A percentile compares a stretch with the other conserved stretches of the same genome.
phyloP scores from a whole-genome alignment of 1,140 invertebrate genomes.

The Oncopodura yosiiana region DNA sequence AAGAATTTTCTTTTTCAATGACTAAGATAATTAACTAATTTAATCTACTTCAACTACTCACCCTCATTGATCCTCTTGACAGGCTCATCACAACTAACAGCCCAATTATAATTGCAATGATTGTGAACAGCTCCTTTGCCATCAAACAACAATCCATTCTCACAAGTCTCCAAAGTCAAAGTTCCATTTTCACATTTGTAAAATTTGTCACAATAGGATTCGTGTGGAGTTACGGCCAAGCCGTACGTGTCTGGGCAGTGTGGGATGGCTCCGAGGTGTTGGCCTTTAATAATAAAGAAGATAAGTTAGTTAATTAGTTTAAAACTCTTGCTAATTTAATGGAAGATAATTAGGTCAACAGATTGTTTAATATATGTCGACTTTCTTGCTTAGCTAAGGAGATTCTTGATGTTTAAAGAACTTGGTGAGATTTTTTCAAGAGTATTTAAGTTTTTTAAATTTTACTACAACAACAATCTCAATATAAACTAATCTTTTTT shows the following conservation, averaged over 20 bases:
- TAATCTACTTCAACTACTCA: no score
- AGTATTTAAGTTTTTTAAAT: no score
- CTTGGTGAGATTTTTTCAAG: no score
- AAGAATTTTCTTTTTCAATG: neutral
- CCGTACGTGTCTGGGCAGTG: conserved; percentile 58
- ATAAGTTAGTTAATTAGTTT: conserved; percentile 2
- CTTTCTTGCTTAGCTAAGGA: no score
- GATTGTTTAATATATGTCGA: no score
- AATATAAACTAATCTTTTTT: no score
- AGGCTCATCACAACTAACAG: conserved; percentile 69
- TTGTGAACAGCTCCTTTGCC: conserved; percentile 77
- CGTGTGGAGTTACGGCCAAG: conserved; percentile 69
- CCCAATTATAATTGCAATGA: conserved; percentile 91
- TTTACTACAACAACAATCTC: no score
- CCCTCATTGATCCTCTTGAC: conserved; percentile 23
- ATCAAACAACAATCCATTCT: conserved; percentile 82
- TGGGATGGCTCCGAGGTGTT: conserved; percentile 22
- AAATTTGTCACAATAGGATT: conserved; percentile 72
- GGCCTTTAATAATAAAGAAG: neutral
- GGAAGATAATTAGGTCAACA: no score
- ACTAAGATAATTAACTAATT: neutral
- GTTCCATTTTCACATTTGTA: conserved; percentile 85
- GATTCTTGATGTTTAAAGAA: no score
- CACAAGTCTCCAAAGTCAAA: conserved; percentile 75
- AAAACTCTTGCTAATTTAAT: no score